Base-by-base conservation (phyloP, 2,113 vertebrate genomes). In the Austrofundulus limnaeus region DNA sequence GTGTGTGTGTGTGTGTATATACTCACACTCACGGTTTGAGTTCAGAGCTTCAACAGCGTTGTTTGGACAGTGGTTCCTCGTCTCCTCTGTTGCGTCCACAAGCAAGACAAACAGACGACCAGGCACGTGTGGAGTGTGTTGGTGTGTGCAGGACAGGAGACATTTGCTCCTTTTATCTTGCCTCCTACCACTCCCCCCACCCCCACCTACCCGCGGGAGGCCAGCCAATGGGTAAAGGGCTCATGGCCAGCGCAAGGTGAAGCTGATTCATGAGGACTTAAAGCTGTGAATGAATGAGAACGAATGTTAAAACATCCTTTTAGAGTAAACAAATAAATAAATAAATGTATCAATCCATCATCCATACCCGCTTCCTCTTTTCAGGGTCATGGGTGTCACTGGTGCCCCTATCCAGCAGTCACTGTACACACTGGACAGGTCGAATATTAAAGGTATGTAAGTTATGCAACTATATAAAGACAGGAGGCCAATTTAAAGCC, bases 81-180 rank as follows among this genome's bases (percentile, higher is more conserved):
- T 66, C 64, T 64, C 54, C 69, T 75, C 21, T 61, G 52, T 28
- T 41, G 19, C 20, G 7, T 66, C 48, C 45, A 66, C 56, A 57
- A 43, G 59, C 52, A 65, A n/a, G 31, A 63, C 38, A 49, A 64
- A 69, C 52, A 41, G 42, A 13, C 51, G 23, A 65, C 34, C 64
- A 41, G 54, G 57, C 69, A 71, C 21, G 48, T 79, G 70, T 38
- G 47, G 61, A 56, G 38, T 72, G 24, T 57, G 64, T 76, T 54
- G 45, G 59, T 56, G 43, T 49, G 62, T 49, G 64, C 73, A 83
- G 64, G 55, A 73, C 72, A 71, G 49, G 74, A 79, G 77, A 80
- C 75, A 87, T 78, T 80, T 85, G 38, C 80, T 70, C 70, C 85
- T 85, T 93, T 92, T 92, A 92, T 92, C 84, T 84, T 64, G 68